These are phyloP conservation scores for Dicyrtoma fusca DNA, from an alignment of 2,888 invertebrate species.

Conservation along the genomic window DNA sequence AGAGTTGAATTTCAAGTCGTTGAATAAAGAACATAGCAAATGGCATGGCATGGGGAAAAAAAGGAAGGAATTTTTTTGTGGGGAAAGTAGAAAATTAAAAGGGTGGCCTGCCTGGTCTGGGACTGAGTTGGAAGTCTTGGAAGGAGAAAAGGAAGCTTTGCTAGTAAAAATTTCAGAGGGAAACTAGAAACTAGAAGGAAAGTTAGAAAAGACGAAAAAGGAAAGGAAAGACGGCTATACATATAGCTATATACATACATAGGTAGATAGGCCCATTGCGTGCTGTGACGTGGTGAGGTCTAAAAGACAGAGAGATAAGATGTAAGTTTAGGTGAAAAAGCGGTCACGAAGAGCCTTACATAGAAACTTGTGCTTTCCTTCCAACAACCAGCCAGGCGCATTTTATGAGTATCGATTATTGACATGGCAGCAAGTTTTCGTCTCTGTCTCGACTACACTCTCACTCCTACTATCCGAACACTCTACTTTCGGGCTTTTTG, in stretches of 20 bases:
- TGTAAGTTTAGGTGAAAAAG: constrained; percentile 17
- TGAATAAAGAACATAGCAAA: too few relatives aligned
- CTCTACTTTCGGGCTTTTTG: background rate
- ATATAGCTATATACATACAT: background rate
- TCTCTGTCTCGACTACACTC: constrained; percentile 16
- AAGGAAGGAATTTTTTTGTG: background rate
- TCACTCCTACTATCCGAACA: constrained; percentile 3
- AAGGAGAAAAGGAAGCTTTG: background rate
- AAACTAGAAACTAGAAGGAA: background rate
- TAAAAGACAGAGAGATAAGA: constrained; percentile 22
- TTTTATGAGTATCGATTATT: constrained; percentile 38
- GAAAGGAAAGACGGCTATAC: background rate
- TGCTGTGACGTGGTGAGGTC: constrained; percentile 27
- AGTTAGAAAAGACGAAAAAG: background rate
- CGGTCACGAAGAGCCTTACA: constrained; percentile 32
- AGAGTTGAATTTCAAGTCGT: too few relatives aligned
- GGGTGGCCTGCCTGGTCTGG: background rate
- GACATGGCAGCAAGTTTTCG: constrained; percentile 31
- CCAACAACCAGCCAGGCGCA: constrained; percentile 33
- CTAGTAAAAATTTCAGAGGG: background rate
- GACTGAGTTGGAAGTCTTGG: background rate
- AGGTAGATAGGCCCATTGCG: constrained; percentile 10
- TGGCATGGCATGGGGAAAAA: too few relatives aligned
- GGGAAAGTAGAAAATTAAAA: constrained; percentile 4
- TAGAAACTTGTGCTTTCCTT: constrained; percentile 9